Conservation (phyloP, 1,140 invertebrate genomes). For the Diorhabda sublineata region DNA sequence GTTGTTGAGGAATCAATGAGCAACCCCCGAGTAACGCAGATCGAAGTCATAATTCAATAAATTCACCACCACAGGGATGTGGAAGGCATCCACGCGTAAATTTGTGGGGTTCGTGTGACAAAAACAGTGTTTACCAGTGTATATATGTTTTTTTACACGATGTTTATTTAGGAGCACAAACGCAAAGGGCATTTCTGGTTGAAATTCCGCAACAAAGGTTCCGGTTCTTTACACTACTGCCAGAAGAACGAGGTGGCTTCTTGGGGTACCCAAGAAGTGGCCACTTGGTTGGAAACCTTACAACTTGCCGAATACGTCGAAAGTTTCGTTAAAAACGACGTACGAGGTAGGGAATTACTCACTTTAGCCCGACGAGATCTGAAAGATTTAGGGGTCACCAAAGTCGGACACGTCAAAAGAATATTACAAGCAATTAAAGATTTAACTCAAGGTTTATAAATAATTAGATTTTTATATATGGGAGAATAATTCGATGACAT, state of each 20-base stretch:
- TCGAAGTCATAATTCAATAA: too few species aligned
- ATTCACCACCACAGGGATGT: too few species aligned
- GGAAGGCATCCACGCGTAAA: too few species aligned
- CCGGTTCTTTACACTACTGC: conserved; percentile 46
- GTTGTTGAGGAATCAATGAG: too few species aligned
- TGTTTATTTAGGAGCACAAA: conserved; percentile 50
- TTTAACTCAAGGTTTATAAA: conserved; percentile 51
- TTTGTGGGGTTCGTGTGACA: too few species aligned
- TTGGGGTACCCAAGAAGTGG: conserved; percentile 71
- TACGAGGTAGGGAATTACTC: conserved; percentile 84
- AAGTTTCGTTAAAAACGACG: conserved; percentile 84
- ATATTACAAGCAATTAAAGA: conserved; percentile 90
- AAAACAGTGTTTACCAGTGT: too few species aligned
- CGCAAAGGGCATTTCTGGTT: conserved; percentile 57
- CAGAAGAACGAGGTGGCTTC: conserved; percentile 51
- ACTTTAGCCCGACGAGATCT: conserved; percentile 79
- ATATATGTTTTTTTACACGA: too few species aligned
- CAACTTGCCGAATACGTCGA: conserved; percentile 84
- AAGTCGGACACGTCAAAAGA: conserved; percentile 91
- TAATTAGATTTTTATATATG: not conserved
- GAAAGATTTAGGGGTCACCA: conserved; percentile 86
- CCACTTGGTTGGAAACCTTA: conserved; percentile 81
- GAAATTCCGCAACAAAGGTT: conserved; percentile 53
- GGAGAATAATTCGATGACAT: too few species aligned
- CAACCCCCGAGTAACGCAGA: too few species aligned